A percentile compares a stretch with the other conserved stretches of the same genome.
Conservation (phyloP, 30 jellyfish, hydroid and myxozoan species). For the Hydra vulgaris region DNA sequence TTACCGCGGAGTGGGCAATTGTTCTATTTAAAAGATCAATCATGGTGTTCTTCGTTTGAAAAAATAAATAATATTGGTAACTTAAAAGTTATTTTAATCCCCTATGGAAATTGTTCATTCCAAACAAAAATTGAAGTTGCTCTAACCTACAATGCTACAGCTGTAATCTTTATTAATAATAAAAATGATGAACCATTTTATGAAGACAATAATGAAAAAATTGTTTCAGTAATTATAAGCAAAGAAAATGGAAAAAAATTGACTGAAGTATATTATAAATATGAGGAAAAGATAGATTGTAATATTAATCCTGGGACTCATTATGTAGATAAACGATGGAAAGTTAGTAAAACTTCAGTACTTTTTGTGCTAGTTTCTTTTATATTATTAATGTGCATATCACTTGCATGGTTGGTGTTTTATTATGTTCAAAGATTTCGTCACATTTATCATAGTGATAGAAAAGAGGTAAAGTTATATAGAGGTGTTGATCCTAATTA, state of each 20-base stretch:
- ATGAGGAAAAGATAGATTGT: conserved; percentile 8
- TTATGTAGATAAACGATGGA: conserved; percentile 43
- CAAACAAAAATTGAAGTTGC: conserved; percentile 47
- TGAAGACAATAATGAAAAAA: conserved; percentile 28
- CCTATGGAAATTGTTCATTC: conserved; percentile 50
- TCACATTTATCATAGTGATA: conserved; percentile 72
- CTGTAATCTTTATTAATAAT: conserved; percentile 55
- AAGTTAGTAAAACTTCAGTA: conserved; percentile 77
- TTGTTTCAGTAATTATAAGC: conserved; percentile 51
- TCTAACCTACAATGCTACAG: conserved; percentile 63
- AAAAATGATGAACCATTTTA: conserved; percentile 4
- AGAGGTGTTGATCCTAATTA: not conserved
- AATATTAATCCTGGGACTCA: conserved; percentile 48
- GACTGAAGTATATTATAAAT: not conserved
- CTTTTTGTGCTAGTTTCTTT: conserved; percentile 84
- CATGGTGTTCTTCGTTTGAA: conserved; percentile 10
- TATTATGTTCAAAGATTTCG: conserved; percentile 87
- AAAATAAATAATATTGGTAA: not conserved
- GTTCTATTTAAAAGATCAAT: not conserved
- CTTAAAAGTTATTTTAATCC: conserved; percentile 54
- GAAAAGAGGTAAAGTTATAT: conserved; percentile 64
- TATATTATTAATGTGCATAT: conserved; percentile 86
- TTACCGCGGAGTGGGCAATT: not conserved
- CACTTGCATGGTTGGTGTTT: conserved; percentile 93
- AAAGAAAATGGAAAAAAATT: conserved; percentile 24